phyloP scores from a whole-genome alignment of 2,888 invertebrate species.

The Tenthredo amoena region DNA sequence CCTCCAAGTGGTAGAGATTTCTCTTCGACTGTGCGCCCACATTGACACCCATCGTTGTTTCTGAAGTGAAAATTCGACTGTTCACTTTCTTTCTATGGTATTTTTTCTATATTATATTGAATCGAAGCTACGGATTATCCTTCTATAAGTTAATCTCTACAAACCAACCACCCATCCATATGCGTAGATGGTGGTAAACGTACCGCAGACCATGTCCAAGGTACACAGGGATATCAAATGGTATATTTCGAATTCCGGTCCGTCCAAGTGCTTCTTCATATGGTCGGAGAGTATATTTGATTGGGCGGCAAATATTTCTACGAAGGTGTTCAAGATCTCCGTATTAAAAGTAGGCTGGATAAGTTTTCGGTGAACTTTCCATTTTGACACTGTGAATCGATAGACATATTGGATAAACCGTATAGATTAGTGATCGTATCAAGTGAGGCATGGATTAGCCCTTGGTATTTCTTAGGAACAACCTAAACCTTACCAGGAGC shows the following conservation, averaged over 20 bases:
- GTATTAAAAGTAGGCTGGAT: conserved; percentile 84
- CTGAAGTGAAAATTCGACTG: conserved; percentile 72
- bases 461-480: neutral
- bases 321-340: conserved; percentile 82
- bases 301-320: conserved; percentile 82
- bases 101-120: too few relatives aligned
- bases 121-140: neutral
- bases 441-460: neutral
- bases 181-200: conserved; percentile 57
- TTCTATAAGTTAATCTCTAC: neutral
- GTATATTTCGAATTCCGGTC: conserved; percentile 79
- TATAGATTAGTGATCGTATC: neutral
- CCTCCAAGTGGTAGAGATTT: conserved; percentile 79
- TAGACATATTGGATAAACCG: neutral
- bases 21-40: conserved; percentile 81
- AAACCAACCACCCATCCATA: neutral
- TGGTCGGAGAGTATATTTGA: conserved; percentile 79
- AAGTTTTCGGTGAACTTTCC: conserved; percentile 82
- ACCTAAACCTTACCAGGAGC: conserved; percentile 62
- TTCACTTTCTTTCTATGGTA: too few relatives aligned
- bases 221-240: conserved; percentile 81
- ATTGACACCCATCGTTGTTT: conserved; percentile 86
- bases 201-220: conserved; percentile 84
- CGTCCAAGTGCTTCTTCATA: conserved; percentile 75
- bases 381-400: conserved; percentile 78